These are phyloP conservation scores for Tenebrio molitor DNA, from an alignment of 1,140 invertebrate genomes.

Conservation along the genomic window DNA sequence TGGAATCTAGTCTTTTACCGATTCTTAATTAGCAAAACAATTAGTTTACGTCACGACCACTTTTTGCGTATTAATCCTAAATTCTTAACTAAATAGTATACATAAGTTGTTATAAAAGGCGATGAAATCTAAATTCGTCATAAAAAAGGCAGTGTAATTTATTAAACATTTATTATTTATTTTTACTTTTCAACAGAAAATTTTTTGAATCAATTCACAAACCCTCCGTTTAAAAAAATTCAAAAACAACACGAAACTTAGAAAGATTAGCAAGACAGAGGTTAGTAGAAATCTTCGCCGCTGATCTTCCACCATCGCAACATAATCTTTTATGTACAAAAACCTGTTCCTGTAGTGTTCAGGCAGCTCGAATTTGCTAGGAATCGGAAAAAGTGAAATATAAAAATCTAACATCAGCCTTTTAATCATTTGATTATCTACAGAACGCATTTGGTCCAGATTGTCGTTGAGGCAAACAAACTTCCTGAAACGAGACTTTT, in stretches of 20 bases:
- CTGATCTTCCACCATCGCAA: constrained; percentile 72
- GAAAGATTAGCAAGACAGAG: constrained; percentile 44
- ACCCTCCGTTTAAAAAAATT: constrained; percentile 54
- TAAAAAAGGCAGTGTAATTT: no score
- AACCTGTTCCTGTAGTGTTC: constrained; percentile 80
- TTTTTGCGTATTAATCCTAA: no score
- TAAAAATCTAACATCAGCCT: constrained; percentile 84
- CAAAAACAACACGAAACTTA: constrained; percentile 54
- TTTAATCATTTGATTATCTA: constrained; percentile 79
- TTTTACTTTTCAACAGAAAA: constrained; percentile 56
- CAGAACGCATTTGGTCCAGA: constrained; percentile 73
- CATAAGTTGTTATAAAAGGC: no score
- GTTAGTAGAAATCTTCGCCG: constrained; percentile 56
- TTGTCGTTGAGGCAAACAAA: constrained; percentile 92
- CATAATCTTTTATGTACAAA: constrained; percentile 74
- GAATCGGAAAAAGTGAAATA: constrained; percentile 80
- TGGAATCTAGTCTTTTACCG: no score
- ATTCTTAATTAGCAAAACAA: no score
- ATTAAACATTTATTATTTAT: no score
- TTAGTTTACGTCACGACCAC: no score
- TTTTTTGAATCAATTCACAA: constrained; percentile 51
- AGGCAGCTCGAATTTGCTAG: constrained; percentile 82
- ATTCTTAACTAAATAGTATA: no score
- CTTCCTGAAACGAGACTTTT: constrained; percentile 74
- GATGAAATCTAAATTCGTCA: no score